A percentile compares a stretch with the other conserved stretches of the same genome.
phyloP scores from a whole-genome alignment of 2,888 invertebrate genomes.

The Nomada lathburiana region DNA sequence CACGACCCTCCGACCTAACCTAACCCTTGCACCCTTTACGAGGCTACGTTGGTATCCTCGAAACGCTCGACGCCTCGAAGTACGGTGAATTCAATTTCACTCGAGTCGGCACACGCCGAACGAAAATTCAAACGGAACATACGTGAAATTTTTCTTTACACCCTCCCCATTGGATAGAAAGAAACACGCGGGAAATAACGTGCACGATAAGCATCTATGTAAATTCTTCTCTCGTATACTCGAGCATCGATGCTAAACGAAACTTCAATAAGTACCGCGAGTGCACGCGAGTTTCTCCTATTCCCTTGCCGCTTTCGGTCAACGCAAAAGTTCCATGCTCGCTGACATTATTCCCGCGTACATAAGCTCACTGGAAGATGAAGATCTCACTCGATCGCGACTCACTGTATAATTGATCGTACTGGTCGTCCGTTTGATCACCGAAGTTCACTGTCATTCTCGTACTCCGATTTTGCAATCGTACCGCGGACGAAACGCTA shows the following conservation, averaged over 20 bases:
- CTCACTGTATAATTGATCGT: background rate
- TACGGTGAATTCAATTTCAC: background rate
- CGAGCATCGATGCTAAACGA: no score
- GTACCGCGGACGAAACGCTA: background rate
- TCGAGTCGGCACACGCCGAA: background rate
- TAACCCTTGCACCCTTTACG: slow-evolving; percentile 51
- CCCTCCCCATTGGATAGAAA: background rate
- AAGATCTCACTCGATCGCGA: slow-evolving; percentile 23
- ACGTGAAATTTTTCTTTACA: background rate
- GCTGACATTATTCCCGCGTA: slow-evolving; percentile 21
- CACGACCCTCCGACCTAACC: slow-evolving; percentile 58
- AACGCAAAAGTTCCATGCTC: background rate
- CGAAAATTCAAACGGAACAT: background rate
- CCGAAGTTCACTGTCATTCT: slow-evolving; percentile 52
- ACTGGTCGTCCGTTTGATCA: slow-evolving; percentile 1
- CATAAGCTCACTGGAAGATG: slow-evolving; percentile 2
- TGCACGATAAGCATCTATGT: background rate
- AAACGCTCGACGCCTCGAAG: slow-evolving; percentile 7
- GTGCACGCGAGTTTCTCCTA: background rate
- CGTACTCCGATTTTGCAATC: slow-evolving; percentile 13
- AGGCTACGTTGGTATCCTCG: slow-evolving; percentile 22
- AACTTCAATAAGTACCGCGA: no score
- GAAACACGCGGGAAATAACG: slow-evolving; percentile 28
- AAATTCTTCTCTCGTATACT: background rate
- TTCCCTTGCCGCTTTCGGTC: background rate